Base-by-base conservation (phyloP, 2,113 vertebrate species). In the Leptocoma aspasia region DNA sequence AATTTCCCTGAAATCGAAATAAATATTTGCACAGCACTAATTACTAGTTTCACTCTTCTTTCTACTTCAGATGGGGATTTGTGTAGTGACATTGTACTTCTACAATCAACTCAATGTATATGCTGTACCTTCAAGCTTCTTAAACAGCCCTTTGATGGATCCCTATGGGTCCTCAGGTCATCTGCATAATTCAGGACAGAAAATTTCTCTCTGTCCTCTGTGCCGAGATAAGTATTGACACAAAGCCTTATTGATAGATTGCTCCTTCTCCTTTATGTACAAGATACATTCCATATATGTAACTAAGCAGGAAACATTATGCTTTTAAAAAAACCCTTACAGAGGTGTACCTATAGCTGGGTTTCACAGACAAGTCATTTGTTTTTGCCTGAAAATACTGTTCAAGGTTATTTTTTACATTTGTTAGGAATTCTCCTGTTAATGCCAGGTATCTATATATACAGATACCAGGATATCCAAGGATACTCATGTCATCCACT, bases 201-300 rank as follows among this genome's bases (percentile, higher is more conserved):
- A 44, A 77, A 71, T 39, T 70, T 69, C 23, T 31, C 59, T 75
- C 23, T 60, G 24, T 82, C 35, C n/a, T 35, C 42, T 57, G 14
- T 50, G 16, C 53, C 1, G 3, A 79, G 6, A 33, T 50, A 39
- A 85, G 54, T 24, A 63, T 2, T 69, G 37, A 72, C 30, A 42
- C n/a, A 79, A 78, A 33, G 84, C 10, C 45, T 90, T 82, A 41
- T 2, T 44, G 37, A 53, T 1, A 64, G 31, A 69, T 26, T 56
- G n/a, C 9, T 88, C 24, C 22, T 83, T 49, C 45, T 79, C 68
- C 45, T 49, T 81, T 63, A 72, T 5, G 37, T 27, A 63, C 56
- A 54, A 89, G 44, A 64, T 27, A 60, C 4, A 35, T n/a, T 57
- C 37, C 14, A 44, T 49, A 24, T 3, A 44, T 0, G 0, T 69